phyloP scores from a whole-genome alignment of 2,888 invertebrate species.

The Conomelus anceps region DNA sequence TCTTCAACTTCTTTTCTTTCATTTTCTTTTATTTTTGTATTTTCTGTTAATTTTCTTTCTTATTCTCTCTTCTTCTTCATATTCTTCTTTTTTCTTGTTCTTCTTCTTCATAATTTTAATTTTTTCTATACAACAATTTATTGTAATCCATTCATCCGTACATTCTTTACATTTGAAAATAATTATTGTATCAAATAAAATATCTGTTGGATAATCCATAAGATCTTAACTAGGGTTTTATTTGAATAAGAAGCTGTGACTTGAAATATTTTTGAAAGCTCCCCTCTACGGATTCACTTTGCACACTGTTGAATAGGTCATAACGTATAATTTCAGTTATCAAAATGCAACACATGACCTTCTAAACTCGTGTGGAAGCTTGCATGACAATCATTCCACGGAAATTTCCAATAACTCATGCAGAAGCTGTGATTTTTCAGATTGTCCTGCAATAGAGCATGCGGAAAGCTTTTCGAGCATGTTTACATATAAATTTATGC shows the following conservation, averaged over 20 bases:
- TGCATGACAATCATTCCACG: not conserved
- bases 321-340: not conserved
- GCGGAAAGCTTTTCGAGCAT: not conserved
- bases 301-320: not conserved
- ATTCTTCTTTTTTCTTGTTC: not conserved
- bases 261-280: too few species aligned
- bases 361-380: not conserved
- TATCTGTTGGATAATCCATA: too few species aligned
- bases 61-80: not conserved
- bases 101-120: not conserved
- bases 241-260: too few species aligned
- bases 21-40: not conserved
- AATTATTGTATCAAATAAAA: too few species aligned
- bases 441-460: not conserved
- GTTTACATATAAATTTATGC: not conserved
- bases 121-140: not conserved
- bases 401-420: not conserved
- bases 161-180: not conserved
- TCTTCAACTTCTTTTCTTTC: not conserved
- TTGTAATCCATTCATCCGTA: not conserved
- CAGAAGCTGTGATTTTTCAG: not conserved
- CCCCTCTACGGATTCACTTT: too few species aligned
- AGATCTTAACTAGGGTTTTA: too few species aligned
- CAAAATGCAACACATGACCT: not conserved
- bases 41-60: not conserved